phyloP scores from a whole-genome alignment of 2,113 vertebrate species.

The Danio rerio region DNA sequence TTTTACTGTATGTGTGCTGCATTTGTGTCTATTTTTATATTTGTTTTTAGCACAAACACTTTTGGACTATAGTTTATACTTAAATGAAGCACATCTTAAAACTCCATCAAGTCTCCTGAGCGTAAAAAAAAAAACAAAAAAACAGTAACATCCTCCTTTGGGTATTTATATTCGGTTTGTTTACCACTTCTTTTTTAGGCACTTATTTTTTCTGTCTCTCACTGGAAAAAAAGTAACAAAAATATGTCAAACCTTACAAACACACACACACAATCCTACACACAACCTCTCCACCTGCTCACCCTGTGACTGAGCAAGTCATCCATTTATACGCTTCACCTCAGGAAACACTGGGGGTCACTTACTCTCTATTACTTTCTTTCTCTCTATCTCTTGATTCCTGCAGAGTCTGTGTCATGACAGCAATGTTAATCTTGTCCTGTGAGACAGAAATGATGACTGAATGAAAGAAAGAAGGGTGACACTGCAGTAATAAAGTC shows the following conservation, averaged over 20 bases:
- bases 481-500: conserved; percentile 6
- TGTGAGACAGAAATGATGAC: conserved; percentile 28
- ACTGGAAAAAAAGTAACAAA: conserved; percentile 7
- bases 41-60: not conserved
- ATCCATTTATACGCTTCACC: not conserved
- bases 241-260: not conserved
- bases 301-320: not conserved
- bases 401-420: conserved; percentile 28
- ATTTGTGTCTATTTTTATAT: conserved; percentile 1
- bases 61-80: not conserved
- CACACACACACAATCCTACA: conserved; percentile 8
- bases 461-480: conserved; percentile 11
- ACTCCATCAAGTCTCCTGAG: not conserved
- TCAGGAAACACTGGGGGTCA: conserved; percentile 20
- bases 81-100: conserved; percentile 4
- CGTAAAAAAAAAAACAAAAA: not conserved
- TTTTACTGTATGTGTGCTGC: not conserved
- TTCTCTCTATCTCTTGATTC: conserved; percentile 30
- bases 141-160: not conserved
- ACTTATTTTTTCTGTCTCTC: not conserved
- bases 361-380: conserved; percentile 26
- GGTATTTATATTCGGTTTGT: not conserved
- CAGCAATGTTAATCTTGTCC: conserved; percentile 30
- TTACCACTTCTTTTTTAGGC: conserved; percentile 11
- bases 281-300: conserved; percentile 1